phyloP scores from a whole-genome alignment of 2,888 invertebrate species.

The Seladonia tumulorum region DNA sequence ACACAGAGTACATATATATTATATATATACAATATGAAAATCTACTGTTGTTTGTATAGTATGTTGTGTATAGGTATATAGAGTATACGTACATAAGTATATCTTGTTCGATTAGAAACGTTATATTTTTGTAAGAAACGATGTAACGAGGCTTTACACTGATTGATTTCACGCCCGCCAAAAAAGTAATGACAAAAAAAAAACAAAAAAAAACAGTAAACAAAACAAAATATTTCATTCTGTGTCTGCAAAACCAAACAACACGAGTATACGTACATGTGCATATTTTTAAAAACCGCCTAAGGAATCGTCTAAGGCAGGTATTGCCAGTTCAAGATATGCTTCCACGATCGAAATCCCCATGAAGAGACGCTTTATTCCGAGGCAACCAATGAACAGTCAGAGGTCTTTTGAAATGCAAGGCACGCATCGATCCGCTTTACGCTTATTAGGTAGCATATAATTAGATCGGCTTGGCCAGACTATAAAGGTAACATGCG shows the following conservation, averaged over 20 bases:
- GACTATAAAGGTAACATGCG: slow-evolving; percentile 4
- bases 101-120: slow-evolving; percentile 13
- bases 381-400: slow-evolving; percentile 73
- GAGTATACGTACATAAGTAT: not conserved
- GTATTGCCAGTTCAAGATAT: slow-evolving; percentile 72
- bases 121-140: slow-evolving; percentile 36
- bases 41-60: slow-evolving; percentile 28
- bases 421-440: slow-evolving; percentile 73
- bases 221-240: slow-evolving; percentile 33
- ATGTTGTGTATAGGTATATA: slow-evolving; percentile 16
- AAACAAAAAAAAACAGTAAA: not conserved
- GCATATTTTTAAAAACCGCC: slow-evolving; percentile 71
- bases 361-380: slow-evolving; percentile 66
- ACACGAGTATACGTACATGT: slow-evolving; percentile 57
- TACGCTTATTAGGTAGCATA: slow-evolving; percentile 75
- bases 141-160: slow-evolving; percentile 52
- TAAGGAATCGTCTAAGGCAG: slow-evolving; percentile 77
- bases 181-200: slow-evolving; percentile 6
- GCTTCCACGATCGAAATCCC: slow-evolving; percentile 74
- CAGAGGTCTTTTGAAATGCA: slow-evolving; percentile 78
- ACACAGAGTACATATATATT: not conserved
- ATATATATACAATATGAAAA: not conserved
- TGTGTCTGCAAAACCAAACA: slow-evolving; percentile 28
- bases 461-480: slow-evolving; percentile 37
- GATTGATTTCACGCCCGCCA: slow-evolving; percentile 52